phyloP scores from a whole-genome alignment of 2,888 invertebrate species.

The Eucriotettix oculatus region DNA sequence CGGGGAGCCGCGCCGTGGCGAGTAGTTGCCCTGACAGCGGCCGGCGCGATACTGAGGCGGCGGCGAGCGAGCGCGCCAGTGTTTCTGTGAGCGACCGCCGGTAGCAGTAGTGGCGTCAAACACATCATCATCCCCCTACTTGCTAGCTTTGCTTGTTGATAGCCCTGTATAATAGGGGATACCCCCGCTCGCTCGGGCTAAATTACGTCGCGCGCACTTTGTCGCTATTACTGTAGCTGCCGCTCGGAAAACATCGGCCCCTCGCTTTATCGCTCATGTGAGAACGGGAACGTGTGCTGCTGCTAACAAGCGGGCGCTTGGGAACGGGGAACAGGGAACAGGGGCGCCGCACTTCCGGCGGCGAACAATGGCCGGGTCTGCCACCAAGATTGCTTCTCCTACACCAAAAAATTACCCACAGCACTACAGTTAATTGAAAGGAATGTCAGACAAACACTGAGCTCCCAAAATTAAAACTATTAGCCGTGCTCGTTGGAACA shows the following conservation, averaged over 20 bases:
- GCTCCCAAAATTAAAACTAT: no score
- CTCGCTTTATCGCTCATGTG: not conserved
- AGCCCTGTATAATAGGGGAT: slow-evolving; percentile 11
- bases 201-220: slow-evolving; percentile 13
- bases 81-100: slow-evolving; percentile 12
- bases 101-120: slow-evolving; percentile 13
- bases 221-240: slow-evolving; percentile 9
- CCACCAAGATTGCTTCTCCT: no score
- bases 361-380: no score
- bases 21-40: not conserved
- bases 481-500: no score
- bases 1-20: not conserved
- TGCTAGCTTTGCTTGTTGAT: slow-evolving; percentile 12
- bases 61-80: not conserved
- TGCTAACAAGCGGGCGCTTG: not conserved
- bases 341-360: not conserved
- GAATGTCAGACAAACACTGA: no score
- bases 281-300: not conserved
- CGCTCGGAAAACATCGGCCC: slow-evolving; percentile 6
- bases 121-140: slow-evolving; percentile 11
- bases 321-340: not conserved
- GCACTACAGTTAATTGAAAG: no score
- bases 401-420: no score
- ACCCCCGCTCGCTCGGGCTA: slow-evolving; percentile 6
- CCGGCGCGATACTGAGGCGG: not conserved